phyloP scores from a whole-genome alignment of 2,113 vertebrate species.

The Copsychus sechellarum region DNA sequence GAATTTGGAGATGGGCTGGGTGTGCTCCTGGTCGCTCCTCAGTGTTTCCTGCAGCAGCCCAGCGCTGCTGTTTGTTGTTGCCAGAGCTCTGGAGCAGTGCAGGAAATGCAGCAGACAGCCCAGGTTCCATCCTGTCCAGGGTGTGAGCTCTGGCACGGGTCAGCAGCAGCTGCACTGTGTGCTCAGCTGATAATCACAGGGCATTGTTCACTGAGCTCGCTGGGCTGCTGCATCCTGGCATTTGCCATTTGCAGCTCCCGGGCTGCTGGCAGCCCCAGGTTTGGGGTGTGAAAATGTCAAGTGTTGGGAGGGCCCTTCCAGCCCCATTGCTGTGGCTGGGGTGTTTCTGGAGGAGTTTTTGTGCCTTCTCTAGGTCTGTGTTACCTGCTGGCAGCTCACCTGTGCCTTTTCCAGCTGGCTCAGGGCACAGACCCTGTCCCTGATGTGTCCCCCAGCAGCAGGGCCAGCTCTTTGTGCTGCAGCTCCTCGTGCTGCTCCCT shows the following conservation, averaged over 20 bases:
- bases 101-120: background rate
- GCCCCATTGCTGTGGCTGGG: rapidly evolving
- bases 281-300: background rate
- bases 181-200: background rate
- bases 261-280: background rate
- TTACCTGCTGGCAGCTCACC: background rate
- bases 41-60: background rate
- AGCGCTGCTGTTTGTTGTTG: background rate
- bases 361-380: background rate
- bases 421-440: rapidly evolving
- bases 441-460: background rate
- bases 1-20: background rate
- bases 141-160: background rate
- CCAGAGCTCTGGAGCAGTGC: background rate
- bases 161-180: background rate
- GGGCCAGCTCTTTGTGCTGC: background rate
- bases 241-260: background rate
- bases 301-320: background rate
- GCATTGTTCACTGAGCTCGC: background rate
- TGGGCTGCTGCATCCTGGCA: background rate
- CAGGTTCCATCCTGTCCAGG: background rate
- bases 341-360: background rate
- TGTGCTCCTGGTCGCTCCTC: rapidly evolving
- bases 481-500: background rate
- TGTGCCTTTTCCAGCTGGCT: background rate